Conservation (phyloP, 2,797 vertebrate genomes). For the Karalla daura region DNA sequence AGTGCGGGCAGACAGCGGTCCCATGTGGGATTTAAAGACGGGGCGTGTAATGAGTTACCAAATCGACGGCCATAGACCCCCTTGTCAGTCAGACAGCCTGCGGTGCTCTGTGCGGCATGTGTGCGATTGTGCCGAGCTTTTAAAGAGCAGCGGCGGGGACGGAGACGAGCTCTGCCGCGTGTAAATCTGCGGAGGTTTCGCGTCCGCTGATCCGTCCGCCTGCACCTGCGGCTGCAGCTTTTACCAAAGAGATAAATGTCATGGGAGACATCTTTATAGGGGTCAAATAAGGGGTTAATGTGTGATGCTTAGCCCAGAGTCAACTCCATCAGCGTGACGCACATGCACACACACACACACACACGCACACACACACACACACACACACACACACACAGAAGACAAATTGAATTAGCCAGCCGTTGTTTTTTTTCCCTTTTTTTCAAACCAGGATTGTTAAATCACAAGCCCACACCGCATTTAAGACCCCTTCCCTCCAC, state of each 20-base stretch:
- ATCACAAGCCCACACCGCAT: conserved; percentile 63
- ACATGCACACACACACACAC: conserved; percentile 5
- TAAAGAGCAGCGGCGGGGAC: conserved; percentile 16
- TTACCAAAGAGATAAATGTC: conserved; percentile 78
- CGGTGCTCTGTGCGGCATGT: conserved; percentile 7
- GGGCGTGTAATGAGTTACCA: conserved; percentile 48
- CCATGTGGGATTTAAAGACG: conserved; percentile 51
- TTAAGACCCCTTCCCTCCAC: conserved; percentile 53
- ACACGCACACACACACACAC: conserved; percentile 3
- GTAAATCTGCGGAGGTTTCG: conserved; percentile 59
- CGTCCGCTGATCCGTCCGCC: conserved; percentile 59
- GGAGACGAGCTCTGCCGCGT: conserved; percentile 18
- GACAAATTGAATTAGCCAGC: conserved; percentile 65
- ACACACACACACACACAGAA: conserved; percentile 22
- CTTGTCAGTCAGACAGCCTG: conserved; percentile 26
- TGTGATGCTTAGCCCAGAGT: conserved; percentile 58
- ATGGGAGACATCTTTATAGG: conserved; percentile 75
- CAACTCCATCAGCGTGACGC: conserved; percentile 48
- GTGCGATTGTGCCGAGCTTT: conserved; percentile 19
- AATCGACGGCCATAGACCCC: conserved; percentile 3
- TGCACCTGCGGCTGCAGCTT: conserved; percentile 61
- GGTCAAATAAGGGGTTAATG: conserved; percentile 82
- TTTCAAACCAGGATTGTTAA: conserved; percentile 55
- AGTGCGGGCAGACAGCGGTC: conserved; percentile 21
- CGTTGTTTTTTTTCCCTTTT: conserved; percentile 36